phyloP scores from a whole-genome alignment of 2,797 vertebrate species.

The Kryptopterus vitreolus region DNA sequence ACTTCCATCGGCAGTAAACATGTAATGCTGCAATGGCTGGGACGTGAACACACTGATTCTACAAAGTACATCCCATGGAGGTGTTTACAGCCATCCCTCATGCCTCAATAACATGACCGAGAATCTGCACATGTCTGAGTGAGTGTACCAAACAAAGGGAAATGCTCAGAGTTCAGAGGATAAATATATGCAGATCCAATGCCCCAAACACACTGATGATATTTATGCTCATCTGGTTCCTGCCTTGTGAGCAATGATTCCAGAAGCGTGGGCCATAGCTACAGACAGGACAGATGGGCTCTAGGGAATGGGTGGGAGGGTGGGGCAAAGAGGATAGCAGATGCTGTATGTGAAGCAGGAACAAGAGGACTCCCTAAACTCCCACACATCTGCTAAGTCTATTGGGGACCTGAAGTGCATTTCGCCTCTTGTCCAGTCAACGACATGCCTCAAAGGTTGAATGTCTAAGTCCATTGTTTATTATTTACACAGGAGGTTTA shows the following conservation, averaged over 20 bases:
- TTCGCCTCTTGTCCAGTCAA: slow-evolving; percentile 49
- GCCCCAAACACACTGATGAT: slow-evolving; percentile 33
- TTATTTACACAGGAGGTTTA: neutral
- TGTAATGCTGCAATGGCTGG: slow-evolving; percentile 4
- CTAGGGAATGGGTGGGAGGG: slow-evolving; percentile 50
- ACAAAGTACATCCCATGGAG: slow-evolving; percentile 17
- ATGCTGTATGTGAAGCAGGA: slow-evolving; percentile 55
- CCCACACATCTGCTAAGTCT: slow-evolving; percentile 65
- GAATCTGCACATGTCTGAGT: slow-evolving; percentile 6
- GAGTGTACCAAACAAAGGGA: slow-evolving; percentile 1
- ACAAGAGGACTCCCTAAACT: slow-evolving; percentile 55
- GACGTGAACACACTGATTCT: slow-evolving; percentile 2
- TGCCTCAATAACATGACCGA: neutral
- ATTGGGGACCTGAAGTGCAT: slow-evolving; percentile 58
- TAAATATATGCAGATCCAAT: slow-evolving; percentile 11
- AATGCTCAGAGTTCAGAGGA: slow-evolving; percentile 32
- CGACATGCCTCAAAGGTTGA: slow-evolving; percentile 52
- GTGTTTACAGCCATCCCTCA: slow-evolving; percentile 38
- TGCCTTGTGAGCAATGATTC: slow-evolving; percentile 41
- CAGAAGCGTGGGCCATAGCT: slow-evolving; percentile 45
- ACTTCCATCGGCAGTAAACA: slow-evolving; percentile 38
- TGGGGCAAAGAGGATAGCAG: slow-evolving; percentile 61
- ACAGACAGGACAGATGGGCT: slow-evolving; percentile 44
- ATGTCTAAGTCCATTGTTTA: neutral
- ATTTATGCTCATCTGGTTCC: slow-evolving; percentile 30